A percentile compares a stretch with the other conserved stretches of the same genome.
Evolutionary conservation across 2,888 invertebrate genomes (phyloP).

Genomic region (Cylloceria caligata): DNA sequence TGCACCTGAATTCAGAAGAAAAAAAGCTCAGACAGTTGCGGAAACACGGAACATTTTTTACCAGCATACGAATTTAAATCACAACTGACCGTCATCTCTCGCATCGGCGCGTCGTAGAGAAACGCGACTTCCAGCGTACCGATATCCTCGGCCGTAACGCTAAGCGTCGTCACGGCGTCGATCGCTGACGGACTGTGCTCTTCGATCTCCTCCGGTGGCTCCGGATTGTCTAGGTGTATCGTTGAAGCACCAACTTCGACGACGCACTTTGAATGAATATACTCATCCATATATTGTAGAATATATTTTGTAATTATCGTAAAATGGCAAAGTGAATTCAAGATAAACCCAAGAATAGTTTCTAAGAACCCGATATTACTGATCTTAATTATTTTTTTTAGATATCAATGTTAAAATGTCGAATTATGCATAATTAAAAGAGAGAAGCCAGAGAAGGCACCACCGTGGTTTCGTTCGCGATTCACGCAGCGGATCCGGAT

Average conservation of each 20-base stretch:
- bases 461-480: too few relatives aligned
- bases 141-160: constrained; percentile 79
- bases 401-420: too few relatives aligned
- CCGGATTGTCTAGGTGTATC: constrained; percentile 78
- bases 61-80: background rate
- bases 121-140: constrained; percentile 94
- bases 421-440: too few relatives aligned
- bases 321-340: too few relatives aligned
- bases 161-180: constrained; percentile 79
- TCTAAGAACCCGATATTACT: too few relatives aligned
- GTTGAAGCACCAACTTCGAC: constrained; percentile 81
- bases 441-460: too few relatives aligned
- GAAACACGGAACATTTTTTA: too few relatives aligned
- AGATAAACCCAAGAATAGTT: too few relatives aligned
- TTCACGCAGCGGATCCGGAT: too few relatives aligned
- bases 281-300: too few relatives aligned
- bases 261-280: constrained; percentile 76
- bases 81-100: constrained; percentile 91
- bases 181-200: constrained; percentile 82
- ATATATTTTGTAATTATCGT: too few relatives aligned
- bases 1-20: constrained; percentile 86
- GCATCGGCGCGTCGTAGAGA: constrained; percentile 95
- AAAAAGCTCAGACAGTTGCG: background rate
- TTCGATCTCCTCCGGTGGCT: constrained; percentile 76
- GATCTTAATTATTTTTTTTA: too few relatives aligned